Base-by-base conservation (phyloP, 1,140 invertebrate genomes). In the Aleiodes sp. region DNA sequence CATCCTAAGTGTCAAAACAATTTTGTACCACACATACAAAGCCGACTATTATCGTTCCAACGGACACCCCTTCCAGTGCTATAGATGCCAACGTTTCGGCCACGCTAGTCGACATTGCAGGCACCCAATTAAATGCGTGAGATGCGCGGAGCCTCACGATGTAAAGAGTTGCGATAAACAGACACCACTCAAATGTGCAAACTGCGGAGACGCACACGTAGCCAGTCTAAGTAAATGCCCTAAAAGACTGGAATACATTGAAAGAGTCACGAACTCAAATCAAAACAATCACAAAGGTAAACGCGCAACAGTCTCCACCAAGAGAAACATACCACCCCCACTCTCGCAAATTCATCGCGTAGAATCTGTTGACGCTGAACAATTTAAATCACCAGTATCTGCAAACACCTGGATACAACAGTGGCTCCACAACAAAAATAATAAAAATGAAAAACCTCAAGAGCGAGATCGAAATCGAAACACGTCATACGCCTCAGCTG, bases 61-160 rank as follows among this genome's bases (percentile, higher is more conserved):
- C 2, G 65, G 21, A 1, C 56, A 68, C 39, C 56, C 65, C n/a
- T 21, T 56, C 0, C 65, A 68, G 9, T 68, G 56, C 35, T 68
- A 35, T 24, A 28, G 35, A 10, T 68, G 65, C 10, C 57, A 60
- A 7, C 8, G 7, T 0, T 60, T 68, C 41, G 56, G 35, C 1
- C 65, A 68, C n/a, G 35, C 65, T 0, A 68, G 35, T n/a, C 33
- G 16, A 0, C 33, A 61, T 16, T 68, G 56, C 41, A 12, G 26
- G 10, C 35, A 9, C 9, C 16, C 8, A 2, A 4, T 21, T 0
- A 37, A 28, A 0, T 68, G 65, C 41, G 65, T 68, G 0, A 37
- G 56, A 14, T 61, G 65, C 29, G 56, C 29, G 10, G 65, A 41
- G 2, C n/a, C 0, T 0, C 65, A 61, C 24, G 10, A 39, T 28